These are phyloP conservation scores for Conger conger DNA, from an alignment of 2,113 vertebrate species.

Conservation along the genomic window DNA sequence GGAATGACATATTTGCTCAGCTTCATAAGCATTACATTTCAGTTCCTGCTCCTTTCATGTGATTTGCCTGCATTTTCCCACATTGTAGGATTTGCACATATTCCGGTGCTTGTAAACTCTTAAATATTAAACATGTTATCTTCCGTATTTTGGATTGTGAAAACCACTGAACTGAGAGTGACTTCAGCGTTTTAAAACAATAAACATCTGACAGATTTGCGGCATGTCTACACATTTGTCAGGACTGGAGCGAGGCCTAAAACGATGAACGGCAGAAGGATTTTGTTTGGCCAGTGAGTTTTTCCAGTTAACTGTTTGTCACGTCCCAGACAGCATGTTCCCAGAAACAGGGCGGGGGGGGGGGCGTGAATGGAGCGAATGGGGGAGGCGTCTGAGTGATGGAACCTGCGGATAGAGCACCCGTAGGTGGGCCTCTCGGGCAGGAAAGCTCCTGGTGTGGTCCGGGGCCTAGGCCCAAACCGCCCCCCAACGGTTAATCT, in stretches of 20 bases:
- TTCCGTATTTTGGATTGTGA: conserved; percentile 55
- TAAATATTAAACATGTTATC: conserved; percentile 15
- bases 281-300: conserved; percentile 60
- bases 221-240: conserved; percentile 69
- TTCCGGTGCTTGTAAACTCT: background rate
- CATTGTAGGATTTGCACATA: background rate
- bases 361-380: conserved; percentile 55
- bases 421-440: background rate
- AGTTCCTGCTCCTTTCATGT: background rate
- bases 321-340: conserved; percentile 68
- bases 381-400: background rate
- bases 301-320: conserved; percentile 36
- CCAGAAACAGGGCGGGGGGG: conserved; percentile 65
- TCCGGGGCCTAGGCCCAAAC: background rate
- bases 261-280: conserved; percentile 62
- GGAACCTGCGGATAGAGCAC: background rate
- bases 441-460: background rate
- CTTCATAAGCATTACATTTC: background rate
- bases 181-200: background rate
- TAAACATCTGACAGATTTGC: conserved; percentile 66
- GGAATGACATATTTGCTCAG: background rate
- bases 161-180: conserved; percentile 52
- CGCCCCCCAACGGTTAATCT: background rate
- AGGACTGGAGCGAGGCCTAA: conserved; percentile 65
- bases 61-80: background rate